phyloP scores from a whole-genome alignment of 2,888 invertebrate species.

The Hydrotaea diabolus region DNA sequence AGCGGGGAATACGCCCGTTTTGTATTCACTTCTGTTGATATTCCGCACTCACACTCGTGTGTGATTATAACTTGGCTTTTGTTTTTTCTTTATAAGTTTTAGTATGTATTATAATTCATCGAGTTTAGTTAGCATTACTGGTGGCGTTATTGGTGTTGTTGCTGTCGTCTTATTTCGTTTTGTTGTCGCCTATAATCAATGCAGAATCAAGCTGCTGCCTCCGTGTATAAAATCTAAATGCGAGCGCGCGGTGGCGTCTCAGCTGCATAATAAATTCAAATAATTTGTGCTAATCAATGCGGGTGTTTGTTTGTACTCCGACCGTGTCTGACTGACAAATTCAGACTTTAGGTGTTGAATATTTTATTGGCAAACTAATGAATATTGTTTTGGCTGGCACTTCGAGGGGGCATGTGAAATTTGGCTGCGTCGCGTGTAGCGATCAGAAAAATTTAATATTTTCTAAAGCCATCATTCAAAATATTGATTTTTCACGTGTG shows the following conservation, averaged over 20 bases:
- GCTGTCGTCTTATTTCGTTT: constrained; percentile 21
- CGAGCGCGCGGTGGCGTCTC: background rate
- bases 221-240: constrained; percentile 10
- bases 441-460: too few species aligned
- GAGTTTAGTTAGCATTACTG: background rate
- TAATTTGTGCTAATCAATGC: constrained; percentile 58
- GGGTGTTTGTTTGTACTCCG: background rate
- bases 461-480: too few species aligned
- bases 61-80: constrained; percentile 45
- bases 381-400: background rate
- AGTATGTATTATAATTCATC: constrained; percentile 40
- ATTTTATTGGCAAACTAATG: constrained; percentile 9
- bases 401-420: background rate
- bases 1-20: constrained; percentile 13
- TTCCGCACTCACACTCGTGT: constrained; percentile 47
- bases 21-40: constrained; percentile 41
- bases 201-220: constrained; percentile 20
- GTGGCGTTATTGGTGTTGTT: background rate
- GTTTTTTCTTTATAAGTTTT: constrained; percentile 19
- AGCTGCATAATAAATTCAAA: constrained; percentile 43
- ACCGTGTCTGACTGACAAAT: background rate
- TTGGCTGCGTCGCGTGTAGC: too few species aligned
- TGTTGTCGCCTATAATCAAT: constrained; percentile 54
- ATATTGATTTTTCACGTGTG: too few species aligned
- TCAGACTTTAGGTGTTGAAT: constrained; percentile 1